phyloP scores from a whole-genome alignment of 2,113 vertebrate species.

The western clawed frog (Xenopus tropicalis) region UCB_Xtro_10.0 CM004446.2:746501-747000 shows the following conservation, averaged over 20 bases:
- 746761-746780: too few relatives aligned
- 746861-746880: neutral
- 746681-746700: constrained; percentile 33
- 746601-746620: neutral
- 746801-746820: neutral
- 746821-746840: neutral
- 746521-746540: constrained; percentile 45
- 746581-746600: neutral
- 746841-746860: neutral
- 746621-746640: neutral
- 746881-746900: neutral
- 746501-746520: constrained; percentile 48
- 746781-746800: neutral
- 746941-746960: constrained; percentile 22
- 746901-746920: constrained; percentile 23
- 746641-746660: neutral
- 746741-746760: constrained; percentile 29
- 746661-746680: neutral
- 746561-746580: constrained; percentile 36
- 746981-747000: neutral
- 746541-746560: constrained; percentile 52
- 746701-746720: constrained; percentile 31
- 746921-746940: neutral
- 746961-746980: constrained; percentile 4
- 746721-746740: constrained; percentile 16